Evolutionary conservation across 35 echinoderm and acorn worm genomes (phyloP), one percentile per base, ranked within the genome.

Genomic region (Strongylocentrotus purpuratus): DNA sequence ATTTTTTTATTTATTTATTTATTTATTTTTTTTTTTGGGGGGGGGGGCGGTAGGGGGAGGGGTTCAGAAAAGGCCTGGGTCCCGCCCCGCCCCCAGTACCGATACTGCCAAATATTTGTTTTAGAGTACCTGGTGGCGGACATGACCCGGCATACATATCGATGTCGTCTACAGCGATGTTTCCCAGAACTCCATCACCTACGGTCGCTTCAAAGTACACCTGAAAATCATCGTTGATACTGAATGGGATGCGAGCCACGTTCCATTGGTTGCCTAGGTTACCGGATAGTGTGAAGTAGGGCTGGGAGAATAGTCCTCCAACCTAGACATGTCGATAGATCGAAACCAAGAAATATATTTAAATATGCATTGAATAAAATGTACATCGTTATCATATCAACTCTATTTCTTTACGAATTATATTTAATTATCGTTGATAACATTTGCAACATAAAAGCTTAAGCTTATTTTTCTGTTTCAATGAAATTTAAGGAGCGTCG

Each of bases 141-240:
- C 98, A 99, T 7, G 90, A 25, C 45, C 96, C 95, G 11, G 95
- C 31, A 10, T 94, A 92, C 45, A 99, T 95, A 41, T 94, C 45
- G 0, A 99, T 93, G 88, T 99, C 98, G 87, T 99, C 98, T 11
- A 99, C 95, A 28, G 98, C 98, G 11, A 99, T 96, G 33, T 99
- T 97, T 4, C 97, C 97, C 5, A 88, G 95, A 86, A 95, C 93
- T 1, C 97, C 97, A 33, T 95, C 85, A 0, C 90, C 95, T 3
- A 95, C 95, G 5, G 94, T 88, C 12, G 95, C 97, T 55, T 98
- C 97, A 89, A 98, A 96, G 32, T 46, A 35, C 25, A 98, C 93
- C 28, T 95, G 92, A 70, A 95, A 98, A 32, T 94, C n/a, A 2
- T 22, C 59, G 25, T 5, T 31, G 6, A 17, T 18, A 47, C 46